Evolutionary conservation across 2,113 vertebrate species (phyloP), one percentile per base, ranked within the genome.

Genomic region (Amblyornis subalaris): DNA sequence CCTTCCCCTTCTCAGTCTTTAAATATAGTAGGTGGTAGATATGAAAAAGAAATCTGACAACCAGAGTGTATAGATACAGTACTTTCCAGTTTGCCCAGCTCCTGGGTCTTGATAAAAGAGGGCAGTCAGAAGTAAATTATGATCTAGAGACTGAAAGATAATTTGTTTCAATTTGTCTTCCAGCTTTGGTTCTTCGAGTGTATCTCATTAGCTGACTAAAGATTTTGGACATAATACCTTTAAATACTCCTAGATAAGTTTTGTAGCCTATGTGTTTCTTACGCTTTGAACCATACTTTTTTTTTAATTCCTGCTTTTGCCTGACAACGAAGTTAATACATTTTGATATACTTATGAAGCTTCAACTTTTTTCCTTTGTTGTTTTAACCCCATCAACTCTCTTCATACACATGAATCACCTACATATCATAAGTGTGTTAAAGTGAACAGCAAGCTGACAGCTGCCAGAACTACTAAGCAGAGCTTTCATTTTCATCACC

Each of bases 401-500:
- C 74, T 36, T 42, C 22, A 28, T 73, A 60, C 45, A 50, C 47
- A 35, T 29, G 65, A 79, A 85, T 96, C 76, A 85, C 86, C 48
- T 62, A 70, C 16, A 47, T 67, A 91, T 88, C 77, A 51, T 48
- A 85, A 81, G 45, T 51, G 75, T 71, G 78, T 92, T 95, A 96
- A 88, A 96, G 42, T 23, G n/a, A 85, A 69, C 45, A 96, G 86
- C 65, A 93, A 91, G 60, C 38, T 94, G 96, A 87, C 82, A 95
- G 95, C 71, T 95, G 93, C 72, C 79, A 94, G 35, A 80, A 54
- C 91, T 80, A 64, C 85, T 95, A 94, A 97, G 64, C 42, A 93
- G 74, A 96, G 51, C 88, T 97, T 96, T 91, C 85, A 79, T 91
- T 96, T 97, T 95, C 78, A 45, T 96, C 92, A 91, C 55, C 16